phyloP scores from a whole-genome alignment of 2,888 invertebrate genomes.

The Cephus spinipes region DNA sequence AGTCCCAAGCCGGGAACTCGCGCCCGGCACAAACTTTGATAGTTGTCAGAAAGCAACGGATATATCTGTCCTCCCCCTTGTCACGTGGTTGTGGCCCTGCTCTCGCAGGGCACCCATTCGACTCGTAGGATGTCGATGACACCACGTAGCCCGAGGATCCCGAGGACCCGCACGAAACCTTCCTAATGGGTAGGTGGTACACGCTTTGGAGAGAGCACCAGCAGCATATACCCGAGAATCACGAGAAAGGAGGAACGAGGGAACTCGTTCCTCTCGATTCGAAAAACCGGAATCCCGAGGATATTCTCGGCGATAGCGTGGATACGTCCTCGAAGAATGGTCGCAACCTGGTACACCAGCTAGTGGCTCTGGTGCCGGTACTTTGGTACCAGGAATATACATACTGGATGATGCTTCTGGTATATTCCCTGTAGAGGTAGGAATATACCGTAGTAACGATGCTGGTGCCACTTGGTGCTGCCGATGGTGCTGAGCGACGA shows the following conservation, averaged over 20 bases:
- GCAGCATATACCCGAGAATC: neutral
- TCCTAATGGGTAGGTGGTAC: neutral
- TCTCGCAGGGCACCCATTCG: neutral
- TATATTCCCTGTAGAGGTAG: neutral
- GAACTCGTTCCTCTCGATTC: neutral
- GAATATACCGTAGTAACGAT: neutral
- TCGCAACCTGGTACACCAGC: neutral
- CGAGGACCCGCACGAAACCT: neutral
- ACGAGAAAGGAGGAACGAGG: neutral
- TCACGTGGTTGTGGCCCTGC: neutral
- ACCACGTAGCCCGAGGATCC: neutral
- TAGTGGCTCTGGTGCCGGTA: neutral
- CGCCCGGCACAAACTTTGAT: slow-evolving; percentile 6
- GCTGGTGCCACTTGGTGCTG: neutral
- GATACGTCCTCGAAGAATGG: neutral
- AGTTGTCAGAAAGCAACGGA: slow-evolving; percentile 2
- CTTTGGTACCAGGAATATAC: neutral
- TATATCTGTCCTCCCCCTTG: slow-evolving; percentile 4
- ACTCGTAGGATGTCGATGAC: neutral
- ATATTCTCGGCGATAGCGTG: neutral
- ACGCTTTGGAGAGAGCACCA: neutral
- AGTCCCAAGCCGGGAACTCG: slow-evolving; percentile 28
- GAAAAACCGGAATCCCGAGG: neutral
- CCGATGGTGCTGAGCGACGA: neutral
- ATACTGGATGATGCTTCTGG: neutral